Base-by-base conservation (phyloP, 2,797 vertebrate genomes). In the Nyctalus aviator region DNA sequence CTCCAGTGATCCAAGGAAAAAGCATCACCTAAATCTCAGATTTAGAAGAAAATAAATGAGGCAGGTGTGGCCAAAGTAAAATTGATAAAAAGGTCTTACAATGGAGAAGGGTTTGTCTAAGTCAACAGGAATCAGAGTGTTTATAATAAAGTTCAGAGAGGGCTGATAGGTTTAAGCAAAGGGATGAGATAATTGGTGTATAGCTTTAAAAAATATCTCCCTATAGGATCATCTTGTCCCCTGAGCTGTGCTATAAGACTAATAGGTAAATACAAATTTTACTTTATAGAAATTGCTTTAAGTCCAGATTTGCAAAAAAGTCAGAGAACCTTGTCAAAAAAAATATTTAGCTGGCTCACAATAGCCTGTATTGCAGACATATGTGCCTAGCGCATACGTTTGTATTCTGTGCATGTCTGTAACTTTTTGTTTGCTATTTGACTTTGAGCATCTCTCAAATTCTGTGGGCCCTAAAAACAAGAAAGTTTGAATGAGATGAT, bases 231-330 rank as follows among this genome's bases (percentile, higher is more conserved):
- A 59, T 64, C 69, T 71, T 41, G 37, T 41, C 48, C 71, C 53
- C 71, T 90, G 62, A 93, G 82, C 77, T 72, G 27, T 25, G 55
- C 84, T 89, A 50, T 66, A 84, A 76, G 12, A 77, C n/a, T 91
- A 92, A 93, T 25, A 14, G 35, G 9, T 85, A 79, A 75, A 92
- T 78, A 93, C 32, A 72, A 95, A 94, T 84, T 95, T 77, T 69
- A 84, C 21, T 90, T 88, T 77, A 81, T 12, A 95, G 62, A 85
- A 85, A 84, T 93, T 76, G 87, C 48, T 84, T 30, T 84, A 94
- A 96, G 62, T 41, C 30, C 77, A 95, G 9, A 85, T 64, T 95
- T 87, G 1, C 15, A 88, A 93, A 91, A 86, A 93, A 14, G 10
- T 73, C 90, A 88, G 66, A 86, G 30, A 76, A 68, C 83, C 48